Evolutionary conservation across 53 echinoderm and acorn worm genomes (phyloP).

Genomic region (Temnopleurus reevesii): DNA sequence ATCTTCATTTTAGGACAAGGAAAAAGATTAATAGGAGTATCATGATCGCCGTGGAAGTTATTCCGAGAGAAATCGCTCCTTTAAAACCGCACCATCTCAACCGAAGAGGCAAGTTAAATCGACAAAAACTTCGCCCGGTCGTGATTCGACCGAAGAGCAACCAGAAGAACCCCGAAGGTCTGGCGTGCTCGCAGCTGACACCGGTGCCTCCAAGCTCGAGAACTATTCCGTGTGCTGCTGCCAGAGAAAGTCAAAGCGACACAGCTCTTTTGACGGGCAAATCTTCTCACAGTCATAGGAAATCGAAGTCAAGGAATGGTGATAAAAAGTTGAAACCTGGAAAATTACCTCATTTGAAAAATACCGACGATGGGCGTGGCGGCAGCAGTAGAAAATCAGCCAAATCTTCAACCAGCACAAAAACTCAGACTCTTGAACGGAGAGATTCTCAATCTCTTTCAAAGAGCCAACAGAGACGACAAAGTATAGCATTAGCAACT

Average conservation of each 20-base stretch:
- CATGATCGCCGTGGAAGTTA: conserved; percentile 40
- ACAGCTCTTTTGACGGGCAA: background rate
- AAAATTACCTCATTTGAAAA: conserved; percentile 28
- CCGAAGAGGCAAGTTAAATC: background rate
- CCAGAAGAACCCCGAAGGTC: background rate
- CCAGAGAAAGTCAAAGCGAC: background rate
- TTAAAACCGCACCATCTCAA: background rate
- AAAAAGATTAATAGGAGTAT: background rate
- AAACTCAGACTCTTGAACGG: background rate
- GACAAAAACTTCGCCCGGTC: conserved; percentile 15
- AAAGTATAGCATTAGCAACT: background rate
- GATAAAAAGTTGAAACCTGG: background rate
- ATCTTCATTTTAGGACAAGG: background rate
- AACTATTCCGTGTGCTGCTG: background rate
- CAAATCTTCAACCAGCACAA: background rate
- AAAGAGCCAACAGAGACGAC: background rate
- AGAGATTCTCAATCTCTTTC: too few species aligned
- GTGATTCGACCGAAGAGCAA: conserved; percentile 15
- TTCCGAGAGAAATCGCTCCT: conserved; percentile 8
- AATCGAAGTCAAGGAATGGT: background rate
- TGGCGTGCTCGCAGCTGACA: conserved; percentile 9
- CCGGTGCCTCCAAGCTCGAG: background rate
- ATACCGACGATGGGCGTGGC: background rate
- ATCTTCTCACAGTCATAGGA: background rate
- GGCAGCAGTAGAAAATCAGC: background rate